Evolutionary conservation across 2,113 vertebrate genomes (phyloP).

Genomic region (Pituophis catenifer): DNA sequence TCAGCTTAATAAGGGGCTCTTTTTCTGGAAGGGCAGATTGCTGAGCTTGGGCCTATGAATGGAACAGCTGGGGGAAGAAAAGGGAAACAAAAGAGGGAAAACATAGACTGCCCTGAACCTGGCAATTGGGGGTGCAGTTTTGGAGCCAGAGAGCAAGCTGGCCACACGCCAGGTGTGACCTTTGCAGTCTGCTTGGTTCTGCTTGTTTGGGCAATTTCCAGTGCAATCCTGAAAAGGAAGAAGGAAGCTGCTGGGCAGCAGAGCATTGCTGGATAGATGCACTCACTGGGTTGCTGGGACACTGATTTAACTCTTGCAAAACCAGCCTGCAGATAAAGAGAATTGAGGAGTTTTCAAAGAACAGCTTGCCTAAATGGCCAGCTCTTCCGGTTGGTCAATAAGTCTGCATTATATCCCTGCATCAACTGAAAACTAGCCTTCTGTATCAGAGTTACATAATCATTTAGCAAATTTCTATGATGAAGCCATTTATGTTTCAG

Average conservation of each 20-base stretch:
- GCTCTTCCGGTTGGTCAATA: not conserved
- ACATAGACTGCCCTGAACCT: slow-evolving; percentile 55
- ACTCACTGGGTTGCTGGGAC: not conserved
- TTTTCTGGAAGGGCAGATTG: slow-evolving; percentile 39
- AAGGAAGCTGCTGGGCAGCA: slow-evolving; percentile 32
- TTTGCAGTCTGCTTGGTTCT: slow-evolving; percentile 44
- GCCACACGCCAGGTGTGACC: slow-evolving; percentile 64
- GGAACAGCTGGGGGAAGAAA: slow-evolving; percentile 66
- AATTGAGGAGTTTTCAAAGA: not conserved
- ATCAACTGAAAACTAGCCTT: too few relatives aligned
- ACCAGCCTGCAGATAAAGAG: not conserved
- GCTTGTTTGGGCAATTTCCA: slow-evolving; percentile 51
- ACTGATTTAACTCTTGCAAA: slow-evolving; percentile 28
- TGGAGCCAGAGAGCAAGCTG: slow-evolving; percentile 48
- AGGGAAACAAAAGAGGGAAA: slow-evolving; percentile 61
- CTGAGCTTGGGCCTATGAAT: slow-evolving; percentile 49
- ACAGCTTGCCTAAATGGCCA: not conserved
- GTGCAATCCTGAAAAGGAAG: slow-evolving; percentile 19
- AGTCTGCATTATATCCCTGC: not conserved
- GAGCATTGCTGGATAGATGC: slow-evolving; percentile 20
- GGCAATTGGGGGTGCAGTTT: slow-evolving; percentile 38
- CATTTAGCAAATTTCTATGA: not conserved
- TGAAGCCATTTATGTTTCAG: not conserved
- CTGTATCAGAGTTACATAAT: not conserved
- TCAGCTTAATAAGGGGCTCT: slow-evolving; percentile 61